phyloP scores from a whole-genome alignment of 2,888 invertebrate species.

The Actias luna region DNA sequence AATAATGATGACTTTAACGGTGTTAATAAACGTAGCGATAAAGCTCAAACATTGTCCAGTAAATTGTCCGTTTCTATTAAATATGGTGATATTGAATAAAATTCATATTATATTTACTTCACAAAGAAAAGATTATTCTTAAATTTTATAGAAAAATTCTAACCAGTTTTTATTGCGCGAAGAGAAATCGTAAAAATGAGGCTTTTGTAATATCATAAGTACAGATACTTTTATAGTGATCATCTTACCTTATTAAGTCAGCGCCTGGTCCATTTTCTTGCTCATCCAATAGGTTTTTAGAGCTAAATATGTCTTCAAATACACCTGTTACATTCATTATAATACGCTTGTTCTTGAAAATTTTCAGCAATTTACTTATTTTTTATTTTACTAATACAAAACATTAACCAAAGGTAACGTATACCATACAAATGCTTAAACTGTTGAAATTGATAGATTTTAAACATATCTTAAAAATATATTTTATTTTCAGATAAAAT shows the following conservation, averaged over 20 bases:
- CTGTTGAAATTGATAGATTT: too few relatives aligned
- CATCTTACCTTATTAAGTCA: background rate
- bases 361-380: background rate
- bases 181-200: background rate
- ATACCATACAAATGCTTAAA: too few relatives aligned
- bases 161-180: background rate
- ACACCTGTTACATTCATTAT: background rate
- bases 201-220: background rate
- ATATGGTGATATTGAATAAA: background rate
- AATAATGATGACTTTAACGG: too few relatives aligned
- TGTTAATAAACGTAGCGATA: background rate
- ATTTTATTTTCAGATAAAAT: too few relatives aligned
- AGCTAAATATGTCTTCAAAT: background rate
- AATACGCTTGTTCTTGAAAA: background rate
- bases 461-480: too few relatives aligned
- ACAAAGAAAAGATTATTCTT: background rate
- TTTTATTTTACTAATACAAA: background rate
- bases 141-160: background rate
- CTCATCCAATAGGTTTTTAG: background rate
- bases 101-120: background rate
- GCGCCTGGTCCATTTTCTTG: background rate
- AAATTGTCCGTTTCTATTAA: background rate
- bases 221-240: background rate
- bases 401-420: too few relatives aligned
- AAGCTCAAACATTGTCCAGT: too few relatives aligned